phyloP scores from a whole-genome alignment of 1,140 invertebrate genomes.

The Leptinotarsa defecta region DNA sequence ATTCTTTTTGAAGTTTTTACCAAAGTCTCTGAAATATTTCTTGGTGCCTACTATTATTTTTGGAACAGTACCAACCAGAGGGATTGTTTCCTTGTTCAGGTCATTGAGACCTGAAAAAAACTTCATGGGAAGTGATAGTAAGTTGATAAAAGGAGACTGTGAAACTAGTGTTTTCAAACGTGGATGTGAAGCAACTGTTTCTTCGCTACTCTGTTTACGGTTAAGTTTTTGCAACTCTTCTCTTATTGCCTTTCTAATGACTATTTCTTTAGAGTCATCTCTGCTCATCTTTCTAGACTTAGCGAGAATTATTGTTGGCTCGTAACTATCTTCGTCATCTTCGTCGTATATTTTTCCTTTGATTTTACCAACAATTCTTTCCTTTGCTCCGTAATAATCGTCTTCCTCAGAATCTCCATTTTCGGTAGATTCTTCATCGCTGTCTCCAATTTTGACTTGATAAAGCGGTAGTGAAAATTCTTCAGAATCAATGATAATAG shows the following conservation, averaged over 20 bases:
- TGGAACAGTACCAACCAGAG: slow-evolving; percentile 37
- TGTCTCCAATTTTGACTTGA: slow-evolving; percentile 31
- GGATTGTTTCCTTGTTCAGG: slow-evolving; percentile 28
- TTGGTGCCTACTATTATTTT: slow-evolving; percentile 38
- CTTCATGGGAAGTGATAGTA: slow-evolving; percentile 39
- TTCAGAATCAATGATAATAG: slow-evolving; percentile 36
- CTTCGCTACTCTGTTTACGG: slow-evolving; percentile 24
- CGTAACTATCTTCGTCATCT: background rate
- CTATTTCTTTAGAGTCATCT: slow-evolving; percentile 18
- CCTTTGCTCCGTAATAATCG: background rate
- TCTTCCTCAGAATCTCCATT: slow-evolving; percentile 3
- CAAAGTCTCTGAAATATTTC: slow-evolving; percentile 40
- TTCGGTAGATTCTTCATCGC: slow-evolving; percentile 14
- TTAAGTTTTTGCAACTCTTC: slow-evolving; percentile 33
- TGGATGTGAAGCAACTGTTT: background rate
- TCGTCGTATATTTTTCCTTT: background rate
- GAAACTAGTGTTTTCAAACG: slow-evolving; percentile 9
- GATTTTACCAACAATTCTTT: no score
- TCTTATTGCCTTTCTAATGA: slow-evolving; percentile 31
- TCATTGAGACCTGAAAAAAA: slow-evolving; percentile 38
- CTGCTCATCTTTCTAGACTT: background rate
- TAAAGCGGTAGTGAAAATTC: slow-evolving; percentile 34
- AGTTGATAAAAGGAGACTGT: slow-evolving; percentile 35
- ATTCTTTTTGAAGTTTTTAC: slow-evolving; percentile 39
- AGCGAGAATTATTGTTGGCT: background rate